Percentiles rank a stretch among this genome's conserved stretches.
phyloP scores from a whole-genome alignment of 1,140 invertebrate species.

The Leptinotarsa texana region DNA sequence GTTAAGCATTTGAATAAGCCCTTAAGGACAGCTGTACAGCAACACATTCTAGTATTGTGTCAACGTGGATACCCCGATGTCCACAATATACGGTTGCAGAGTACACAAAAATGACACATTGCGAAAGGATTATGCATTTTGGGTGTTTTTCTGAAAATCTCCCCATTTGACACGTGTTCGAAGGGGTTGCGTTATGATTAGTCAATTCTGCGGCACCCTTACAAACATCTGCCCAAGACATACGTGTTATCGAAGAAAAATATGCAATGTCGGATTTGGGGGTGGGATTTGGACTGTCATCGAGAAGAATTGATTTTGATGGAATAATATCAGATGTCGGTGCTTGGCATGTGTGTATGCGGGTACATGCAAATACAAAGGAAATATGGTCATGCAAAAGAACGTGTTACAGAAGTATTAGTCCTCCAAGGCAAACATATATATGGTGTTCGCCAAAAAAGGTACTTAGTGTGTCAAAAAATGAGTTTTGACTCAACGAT shows the following conservation, averaged over 20 bases:
- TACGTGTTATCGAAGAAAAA: constrained; percentile 11
- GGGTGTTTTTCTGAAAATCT: constrained; percentile 16
- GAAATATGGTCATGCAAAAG: no score
- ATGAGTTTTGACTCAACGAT: no score
- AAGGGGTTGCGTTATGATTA: constrained; percentile 21
- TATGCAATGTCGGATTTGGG: neutral
- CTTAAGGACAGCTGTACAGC: constrained; percentile 16
- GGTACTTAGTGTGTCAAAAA: no score
- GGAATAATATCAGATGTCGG: constrained; percentile 14
- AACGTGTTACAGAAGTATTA: no score
- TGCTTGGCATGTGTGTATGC: neutral
- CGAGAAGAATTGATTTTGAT: constrained; percentile 10
- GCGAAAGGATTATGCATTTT: constrained; percentile 41
- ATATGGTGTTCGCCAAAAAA: no score
- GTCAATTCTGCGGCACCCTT: constrained; percentile 12
- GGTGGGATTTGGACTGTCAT: constrained; percentile 8
- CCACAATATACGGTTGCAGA: constrained; percentile 37
- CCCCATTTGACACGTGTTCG: constrained; percentile 6
- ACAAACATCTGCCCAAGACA: constrained; percentile 11
- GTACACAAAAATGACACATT: constrained; percentile 36
- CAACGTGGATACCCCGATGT: constrained; percentile 25
- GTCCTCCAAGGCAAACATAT: no score
- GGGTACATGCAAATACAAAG: neutral
- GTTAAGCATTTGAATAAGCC: constrained; percentile 15
- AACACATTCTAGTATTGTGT: constrained; percentile 2